These are phyloP conservation scores for Chrysopilus asiliformis DNA, from an alignment of 2,888 invertebrate genomes.

Conservation along the genomic window DNA sequence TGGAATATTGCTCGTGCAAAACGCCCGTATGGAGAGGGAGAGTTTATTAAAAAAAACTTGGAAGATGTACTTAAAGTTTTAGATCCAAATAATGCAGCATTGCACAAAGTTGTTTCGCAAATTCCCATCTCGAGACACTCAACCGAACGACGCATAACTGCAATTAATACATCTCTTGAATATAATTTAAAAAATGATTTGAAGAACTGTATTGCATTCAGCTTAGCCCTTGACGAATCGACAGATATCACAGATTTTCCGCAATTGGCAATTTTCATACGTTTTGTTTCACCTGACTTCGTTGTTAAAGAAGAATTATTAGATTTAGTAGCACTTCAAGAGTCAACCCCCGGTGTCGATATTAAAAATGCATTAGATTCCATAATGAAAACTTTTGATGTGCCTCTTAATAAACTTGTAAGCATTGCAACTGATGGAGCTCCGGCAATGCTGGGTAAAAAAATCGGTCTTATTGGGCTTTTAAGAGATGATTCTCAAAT, in stretches of 20 bases:
- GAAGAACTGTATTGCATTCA: slow-evolving; percentile 3
- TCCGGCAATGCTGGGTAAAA: not conserved
- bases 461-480: slow-evolving; percentile 2
- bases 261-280: slow-evolving; percentile 7
- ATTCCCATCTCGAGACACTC: slow-evolving; percentile 1
- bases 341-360: slow-evolving; percentile 3
- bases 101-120: slow-evolving; percentile 5
- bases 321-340: slow-evolving; percentile 3
- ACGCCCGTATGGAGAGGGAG: slow-evolving; percentile 7
- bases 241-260: slow-evolving; percentile 5
- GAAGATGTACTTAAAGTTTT: slow-evolving; percentile 7
- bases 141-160: slow-evolving; percentile 6
- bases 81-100: slow-evolving; percentile 8
- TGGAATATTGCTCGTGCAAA: slow-evolving; percentile 7
- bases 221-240: slow-evolving; percentile 6
- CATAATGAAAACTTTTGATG: slow-evolving; percentile 2
- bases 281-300: slow-evolving; percentile 2
- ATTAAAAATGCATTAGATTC: slow-evolving; percentile 5
- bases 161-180: slow-evolving; percentile 3
- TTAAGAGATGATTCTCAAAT: slow-evolving; percentile 1
- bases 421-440: slow-evolving; percentile 1
- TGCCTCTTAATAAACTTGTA: slow-evolving; percentile 1
- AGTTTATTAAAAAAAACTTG: slow-evolving; percentile 8
- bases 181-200: slow-evolving; percentile 2
- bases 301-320: slow-evolving; percentile 5